phyloP scores from a whole-genome alignment of 2,888 invertebrate genomes.

The Xanthorhoe spadicearia region DNA sequence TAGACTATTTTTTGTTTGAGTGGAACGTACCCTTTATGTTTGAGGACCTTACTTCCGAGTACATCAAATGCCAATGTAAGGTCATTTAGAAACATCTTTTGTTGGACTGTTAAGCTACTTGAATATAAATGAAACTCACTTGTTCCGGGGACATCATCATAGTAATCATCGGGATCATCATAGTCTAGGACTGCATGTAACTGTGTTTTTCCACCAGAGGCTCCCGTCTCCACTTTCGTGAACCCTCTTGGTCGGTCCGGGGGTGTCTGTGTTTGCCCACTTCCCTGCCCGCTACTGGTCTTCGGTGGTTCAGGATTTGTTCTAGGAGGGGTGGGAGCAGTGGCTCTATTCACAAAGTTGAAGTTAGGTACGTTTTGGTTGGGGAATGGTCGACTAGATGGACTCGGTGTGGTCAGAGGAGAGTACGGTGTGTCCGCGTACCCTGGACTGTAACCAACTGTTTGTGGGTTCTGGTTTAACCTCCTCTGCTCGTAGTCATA shows the following conservation, averaged over 20 bases:
- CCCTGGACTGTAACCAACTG: slow-evolving; percentile 67
- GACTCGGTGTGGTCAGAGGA: slow-evolving; percentile 63
- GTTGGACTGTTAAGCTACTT: background rate
- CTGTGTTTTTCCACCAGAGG: slow-evolving; percentile 85
- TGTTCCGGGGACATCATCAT: slow-evolving; percentile 86
- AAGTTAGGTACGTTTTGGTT: slow-evolving; percentile 73
- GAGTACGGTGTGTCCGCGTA: slow-evolving; percentile 71
- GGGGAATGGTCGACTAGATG: slow-evolving; percentile 77
- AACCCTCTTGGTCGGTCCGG: slow-evolving; percentile 86
- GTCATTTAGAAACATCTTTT: background rate
- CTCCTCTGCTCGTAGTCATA: slow-evolving; percentile 78
- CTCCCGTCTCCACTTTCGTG: slow-evolving; percentile 86
- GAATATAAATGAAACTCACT: slow-evolving; percentile 53
- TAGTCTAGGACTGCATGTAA: slow-evolving; percentile 90
- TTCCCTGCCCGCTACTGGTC: slow-evolving; percentile 52
- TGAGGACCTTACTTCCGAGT: slow-evolving; percentile 1
- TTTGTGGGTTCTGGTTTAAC: slow-evolving; percentile 58
- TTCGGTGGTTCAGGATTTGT: slow-evolving; percentile 49
- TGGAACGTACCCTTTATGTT: background rate
- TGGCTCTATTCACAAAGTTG: slow-evolving; percentile 62
- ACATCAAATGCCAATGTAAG: background rate
- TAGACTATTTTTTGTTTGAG: slow-evolving; percentile 16
- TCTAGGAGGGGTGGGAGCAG: slow-evolving; percentile 57
- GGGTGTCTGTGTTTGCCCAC: slow-evolving; percentile 53
- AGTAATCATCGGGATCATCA: slow-evolving; percentile 84